Percentiles rank a stretch among this genome's conserved stretches.
These are phyloP conservation scores for Charina bottae DNA, from an alignment of 2,113 vertebrate species.

Conservation along the genomic window DNA sequence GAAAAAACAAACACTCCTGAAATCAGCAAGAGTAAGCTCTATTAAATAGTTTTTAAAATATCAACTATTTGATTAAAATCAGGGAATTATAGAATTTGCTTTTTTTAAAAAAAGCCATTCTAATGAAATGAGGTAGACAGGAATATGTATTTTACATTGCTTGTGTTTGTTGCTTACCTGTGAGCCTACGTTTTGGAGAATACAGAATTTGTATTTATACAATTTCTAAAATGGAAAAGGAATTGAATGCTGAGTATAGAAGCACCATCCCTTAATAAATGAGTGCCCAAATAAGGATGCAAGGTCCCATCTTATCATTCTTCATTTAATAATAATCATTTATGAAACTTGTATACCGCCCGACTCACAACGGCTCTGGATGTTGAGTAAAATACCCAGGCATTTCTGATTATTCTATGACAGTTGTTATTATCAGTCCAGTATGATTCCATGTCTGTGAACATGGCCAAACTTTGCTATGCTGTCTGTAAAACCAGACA, in stretches of 20 bases:
- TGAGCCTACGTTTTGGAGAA: neutral
- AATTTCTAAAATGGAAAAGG: neutral
- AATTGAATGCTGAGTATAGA: neutral
- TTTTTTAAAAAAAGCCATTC: neutral
- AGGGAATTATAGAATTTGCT: neutral
- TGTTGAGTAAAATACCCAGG: neutral
- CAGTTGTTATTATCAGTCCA: neutral
- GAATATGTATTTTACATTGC: neutral
- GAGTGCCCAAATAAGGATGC: neutral
- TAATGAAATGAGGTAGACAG: neutral
- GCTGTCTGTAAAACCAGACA: neutral
- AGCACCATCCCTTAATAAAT: neutral
- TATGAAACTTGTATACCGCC: neutral
- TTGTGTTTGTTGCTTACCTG: neutral
- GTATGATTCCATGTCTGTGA: neutral
- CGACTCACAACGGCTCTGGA: neutral
- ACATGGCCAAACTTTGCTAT: neutral
- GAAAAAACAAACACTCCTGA: slow-evolving; percentile 71
- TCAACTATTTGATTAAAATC: neutral
- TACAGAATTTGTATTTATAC: neutral
- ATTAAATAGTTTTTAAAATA: neutral
- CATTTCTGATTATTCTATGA: neutral
- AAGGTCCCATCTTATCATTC: neutral
- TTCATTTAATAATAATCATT: neutral
- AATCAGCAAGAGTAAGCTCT: slow-evolving; percentile 80